Evolutionary conservation across 2,797 vertebrate species (phyloP).

Genomic region (Clarias fuscus): DNA sequence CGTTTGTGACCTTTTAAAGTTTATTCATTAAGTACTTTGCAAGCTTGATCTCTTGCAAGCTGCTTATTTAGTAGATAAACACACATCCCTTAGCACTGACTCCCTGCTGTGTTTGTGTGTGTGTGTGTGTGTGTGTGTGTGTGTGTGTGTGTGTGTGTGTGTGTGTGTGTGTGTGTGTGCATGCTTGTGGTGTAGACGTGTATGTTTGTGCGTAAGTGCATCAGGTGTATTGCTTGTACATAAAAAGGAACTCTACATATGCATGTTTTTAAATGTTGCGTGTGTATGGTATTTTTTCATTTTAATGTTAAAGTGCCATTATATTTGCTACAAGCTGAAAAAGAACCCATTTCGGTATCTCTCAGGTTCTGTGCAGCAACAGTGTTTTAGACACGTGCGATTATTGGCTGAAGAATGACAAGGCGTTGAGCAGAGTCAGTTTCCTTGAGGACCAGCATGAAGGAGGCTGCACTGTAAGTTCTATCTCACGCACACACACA

Average conservation of each 20-base stretch:
- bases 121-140: conserved; percentile 27
- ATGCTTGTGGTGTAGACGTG: no score
- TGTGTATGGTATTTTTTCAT: background rate
- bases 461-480: conserved; percentile 88
- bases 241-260: no score
- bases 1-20: conserved; percentile 39
- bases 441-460: conserved; percentile 87
- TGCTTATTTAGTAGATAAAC: conserved; percentile 43
- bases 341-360: conserved; percentile 27
- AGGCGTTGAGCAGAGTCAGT: conserved; percentile 85
- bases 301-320: background rate
- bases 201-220: no score
- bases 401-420: conserved; percentile 94
- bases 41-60: conserved; percentile 36
- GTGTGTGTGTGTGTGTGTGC: background rate
- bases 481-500: background rate
- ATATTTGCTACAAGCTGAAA: background rate
- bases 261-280: no score
- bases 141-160: background rate
- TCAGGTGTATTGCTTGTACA: no score
- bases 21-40: conserved; percentile 41
- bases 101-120: background rate
- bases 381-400: conserved; percentile 89
- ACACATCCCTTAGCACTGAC: conserved; percentile 22
- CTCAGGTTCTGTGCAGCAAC: conserved; percentile 89